These are phyloP conservation scores for Campoletis sonorensis DNA, from an alignment of 1,140 invertebrate species.

Conservation along the genomic window DNA sequence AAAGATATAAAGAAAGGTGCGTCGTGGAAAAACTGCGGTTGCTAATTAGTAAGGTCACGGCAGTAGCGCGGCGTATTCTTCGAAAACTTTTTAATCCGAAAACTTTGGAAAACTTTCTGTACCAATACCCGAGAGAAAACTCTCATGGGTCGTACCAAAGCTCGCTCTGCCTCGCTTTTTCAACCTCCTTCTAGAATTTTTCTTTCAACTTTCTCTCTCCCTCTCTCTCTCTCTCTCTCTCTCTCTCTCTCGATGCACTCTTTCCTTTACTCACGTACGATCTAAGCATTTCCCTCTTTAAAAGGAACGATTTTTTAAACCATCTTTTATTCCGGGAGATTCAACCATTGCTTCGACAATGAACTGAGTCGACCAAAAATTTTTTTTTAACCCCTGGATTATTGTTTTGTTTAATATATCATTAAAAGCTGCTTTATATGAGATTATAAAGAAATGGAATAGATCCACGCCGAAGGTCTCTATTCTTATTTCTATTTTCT, in stretches of 20 bases:
- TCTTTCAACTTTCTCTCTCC: not conserved
- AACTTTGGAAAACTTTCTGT: conserved; percentile 49
- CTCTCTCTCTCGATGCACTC: not conserved
- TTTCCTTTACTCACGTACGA: not conserved
- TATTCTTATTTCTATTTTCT: no score
- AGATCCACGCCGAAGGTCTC: no score
- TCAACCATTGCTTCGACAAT: not conserved
- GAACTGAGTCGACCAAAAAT: not conserved
- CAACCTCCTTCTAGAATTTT: conserved; percentile 16
- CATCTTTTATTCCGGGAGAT: not conserved
- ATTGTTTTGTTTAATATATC: not conserved
- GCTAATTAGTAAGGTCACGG: conserved; percentile 54
- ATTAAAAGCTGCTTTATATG: no score
- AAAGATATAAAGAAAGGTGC: not conserved
- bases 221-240: conserved; percentile 9
- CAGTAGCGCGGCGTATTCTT: conserved; percentile 50
- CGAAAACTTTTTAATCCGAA: conserved; percentile 51
- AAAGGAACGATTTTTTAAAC: not conserved
- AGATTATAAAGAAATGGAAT: no score
- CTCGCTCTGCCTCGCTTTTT: not conserved
- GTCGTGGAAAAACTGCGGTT: conserved; percentile 43
- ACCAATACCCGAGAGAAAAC: conserved; percentile 42
- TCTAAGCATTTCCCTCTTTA: conserved; percentile 2
- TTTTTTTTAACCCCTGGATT: not conserved
- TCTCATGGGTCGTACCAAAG: conserved; percentile 2